Evolutionary conservation across 2,888 invertebrate genomes (phyloP), one percentile per base, ranked within the genome.

Genomic region (Agrilus cyanescens): DNA sequence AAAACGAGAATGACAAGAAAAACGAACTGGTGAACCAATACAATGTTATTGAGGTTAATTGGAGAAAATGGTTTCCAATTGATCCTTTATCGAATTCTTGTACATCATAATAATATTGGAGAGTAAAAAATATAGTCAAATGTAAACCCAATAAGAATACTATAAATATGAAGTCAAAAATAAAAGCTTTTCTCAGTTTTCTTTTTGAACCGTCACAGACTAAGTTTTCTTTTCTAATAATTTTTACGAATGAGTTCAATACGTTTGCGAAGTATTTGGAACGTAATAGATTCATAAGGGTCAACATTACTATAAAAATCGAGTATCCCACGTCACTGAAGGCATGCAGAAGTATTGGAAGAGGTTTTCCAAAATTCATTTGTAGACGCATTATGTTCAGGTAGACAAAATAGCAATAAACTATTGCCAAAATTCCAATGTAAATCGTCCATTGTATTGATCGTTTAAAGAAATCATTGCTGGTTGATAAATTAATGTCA

Each of bases 301-400:
- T 53, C 31, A 64, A 42, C 13, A 58, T 29, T 1, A 57, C 42
- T 15, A 61, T 50, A 43, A 60, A 63, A 14, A 58, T 36, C 2
- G 54, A 50, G 46, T 62, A 62, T 6, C 60, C 48, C 6, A 60
- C 54, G 42, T 61, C 60, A 4, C 58, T 63, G 32, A 65, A 51
- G 20, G 55, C 53, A 12, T 53, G 56, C 10, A 65, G 40, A 12
- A 64, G 44, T 20, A 53, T 50, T 7, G 61, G 60, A n/a, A 65
- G 45, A 2, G 59, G 54, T 48, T 59, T 60, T 10, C 50, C 44
- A 25, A 25, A 4, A 25, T 25, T 25, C 25, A 25, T 25, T 25
- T 10, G 25, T 25, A 25, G 10, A 4, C 25, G 25, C 8, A 25
- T 25, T 4, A 25, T 4, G 4, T 25, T 25, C 10, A 25, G 25